phyloP scores from a whole-genome alignment of 2,888 invertebrate genomes.

The Nomada lathburiana region DNA sequence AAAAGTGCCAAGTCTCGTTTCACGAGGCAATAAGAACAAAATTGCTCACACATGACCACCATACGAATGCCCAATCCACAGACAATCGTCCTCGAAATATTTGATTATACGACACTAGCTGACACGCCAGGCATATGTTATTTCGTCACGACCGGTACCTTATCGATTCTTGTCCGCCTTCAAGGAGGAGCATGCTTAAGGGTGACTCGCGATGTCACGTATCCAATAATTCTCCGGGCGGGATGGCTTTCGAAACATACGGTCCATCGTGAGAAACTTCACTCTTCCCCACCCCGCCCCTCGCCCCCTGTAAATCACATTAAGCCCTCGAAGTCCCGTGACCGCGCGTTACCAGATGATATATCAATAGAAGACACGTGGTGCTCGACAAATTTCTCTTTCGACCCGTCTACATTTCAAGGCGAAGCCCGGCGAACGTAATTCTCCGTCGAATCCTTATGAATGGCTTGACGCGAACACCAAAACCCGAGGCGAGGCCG shows the following conservation, averaged over 20 bases:
- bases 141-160: conserved; percentile 27
- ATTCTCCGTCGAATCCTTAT: conserved; percentile 34
- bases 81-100: conserved; percentile 34
- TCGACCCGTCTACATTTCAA: conserved; percentile 23
- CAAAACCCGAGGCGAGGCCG: neutral
- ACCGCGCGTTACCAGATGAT: conserved; percentile 67
- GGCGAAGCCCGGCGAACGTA: conserved; percentile 49
- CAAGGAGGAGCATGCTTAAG: conserved; percentile 48
- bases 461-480: conserved; percentile 12
- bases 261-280: conserved; percentile 70
- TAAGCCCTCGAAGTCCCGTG: conserved; percentile 68
- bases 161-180: conserved; percentile 51
- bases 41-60: neutral
- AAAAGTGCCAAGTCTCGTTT: neutral
- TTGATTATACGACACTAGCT: conserved; percentile 23
- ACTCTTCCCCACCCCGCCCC: conserved; percentile 35
- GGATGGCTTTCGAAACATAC: conserved; percentile 69
- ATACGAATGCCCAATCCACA: neutral
- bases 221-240: conserved; percentile 67
- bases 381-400: conserved; percentile 62
- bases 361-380: conserved; percentile 63
- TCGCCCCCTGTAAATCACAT: conserved; percentile 69
- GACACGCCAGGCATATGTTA: conserved; percentile 25
- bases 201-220: conserved; percentile 65
- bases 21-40: neutral